Evolutionary conservation across 2,888 invertebrate species (phyloP), one percentile per base, ranked within the genome.

Genomic region (Parasteatoda lunata): DNA sequence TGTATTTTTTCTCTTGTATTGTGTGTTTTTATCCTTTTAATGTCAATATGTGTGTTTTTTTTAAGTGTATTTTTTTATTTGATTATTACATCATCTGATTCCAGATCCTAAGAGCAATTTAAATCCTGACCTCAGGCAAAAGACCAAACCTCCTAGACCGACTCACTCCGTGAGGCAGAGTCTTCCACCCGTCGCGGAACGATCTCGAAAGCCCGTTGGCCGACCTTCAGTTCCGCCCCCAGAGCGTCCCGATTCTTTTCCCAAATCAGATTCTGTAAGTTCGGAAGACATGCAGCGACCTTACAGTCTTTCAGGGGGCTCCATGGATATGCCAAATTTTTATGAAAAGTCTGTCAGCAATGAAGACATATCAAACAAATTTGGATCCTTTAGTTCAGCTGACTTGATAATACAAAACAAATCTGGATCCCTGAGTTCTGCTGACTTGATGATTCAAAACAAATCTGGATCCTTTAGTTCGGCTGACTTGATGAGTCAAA

Each of bases 191-290:
- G 65, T 78, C 6, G 80, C 69, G 2, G 83, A 84, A 49, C 70
- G 69, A 47, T 15, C 45, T 3, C 76, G 47, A 4, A 71, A 59
- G 8, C 30, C n/a, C 4, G 49, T 86, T 45, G 89, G 85, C 54
- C 72, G 89, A 9, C 89, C 89, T 9, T 81, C 77, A 11, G 79
- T 89, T 49, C 89, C 89, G n/a, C 89, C 89, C 4, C 89, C 89
- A 15, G 88, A 89, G 8, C 70, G 83, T 59, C 88, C 88, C 4
- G 69, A 70, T n/a, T 71, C 75, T 8, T 52, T 51, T 45, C n/a
- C 66, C 13, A 77, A 83, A 77, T 30, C 59, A 45, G 65, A 49
- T n/a, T 73, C 79, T 5, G 15, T 71, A 4, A 68, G 78, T n/a
- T 78, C 84, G 4, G 59, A 59, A 59, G 59, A 59, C 59, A 54